Evolutionary conservation across 2,797 vertebrate genomes (phyloP).

Genomic region (Pogonophryne albipinna): DNA sequence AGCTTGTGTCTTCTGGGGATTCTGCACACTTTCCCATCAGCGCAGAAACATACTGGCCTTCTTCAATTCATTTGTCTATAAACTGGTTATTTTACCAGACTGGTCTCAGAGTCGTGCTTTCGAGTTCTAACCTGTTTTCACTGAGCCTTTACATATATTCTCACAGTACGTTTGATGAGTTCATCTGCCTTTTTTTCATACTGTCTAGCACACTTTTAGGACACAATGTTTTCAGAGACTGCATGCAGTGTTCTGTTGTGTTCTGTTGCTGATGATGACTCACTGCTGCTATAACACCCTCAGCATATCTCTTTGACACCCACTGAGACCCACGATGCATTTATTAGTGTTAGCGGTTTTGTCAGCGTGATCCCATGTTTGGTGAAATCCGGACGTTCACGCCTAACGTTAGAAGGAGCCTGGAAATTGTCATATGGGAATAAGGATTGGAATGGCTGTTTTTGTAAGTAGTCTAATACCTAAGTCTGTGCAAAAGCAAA

Average conservation of each 20-base stretch:
- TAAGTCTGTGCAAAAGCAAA: conserved; percentile 44
- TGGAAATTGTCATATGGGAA: conserved; percentile 49
- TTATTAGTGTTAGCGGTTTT: conserved; percentile 42
- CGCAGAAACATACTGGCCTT: too few relatives aligned
- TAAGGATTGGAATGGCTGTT: conserved; percentile 54
- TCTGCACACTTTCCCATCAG: too few relatives aligned
- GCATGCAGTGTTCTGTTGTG: conserved; percentile 54
- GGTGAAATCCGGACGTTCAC: conserved; percentile 48
- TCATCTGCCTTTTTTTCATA: conserved; percentile 12
- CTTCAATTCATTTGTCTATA: too few relatives aligned
- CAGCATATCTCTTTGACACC: conserved; percentile 64
- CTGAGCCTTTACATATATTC: neutral
- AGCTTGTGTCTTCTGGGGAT: too few relatives aligned
- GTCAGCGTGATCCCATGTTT: conserved; percentile 21
- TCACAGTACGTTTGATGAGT: conserved; percentile 34
- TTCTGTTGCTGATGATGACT: conserved; percentile 65
- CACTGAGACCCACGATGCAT: conserved; percentile 54
- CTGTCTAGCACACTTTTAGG: conserved; percentile 29
- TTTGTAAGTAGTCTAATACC: conserved; percentile 59
- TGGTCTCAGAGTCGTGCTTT: neutral
- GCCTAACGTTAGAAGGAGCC: conserved; percentile 29
- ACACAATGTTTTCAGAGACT: conserved; percentile 31
- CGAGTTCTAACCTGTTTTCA: neutral
- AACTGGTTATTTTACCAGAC: neutral
- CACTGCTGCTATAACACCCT: conserved; percentile 72